phyloP scores from a whole-genome alignment of 1,140 invertebrate species.

The Drosophila nebulosa region DNA sequence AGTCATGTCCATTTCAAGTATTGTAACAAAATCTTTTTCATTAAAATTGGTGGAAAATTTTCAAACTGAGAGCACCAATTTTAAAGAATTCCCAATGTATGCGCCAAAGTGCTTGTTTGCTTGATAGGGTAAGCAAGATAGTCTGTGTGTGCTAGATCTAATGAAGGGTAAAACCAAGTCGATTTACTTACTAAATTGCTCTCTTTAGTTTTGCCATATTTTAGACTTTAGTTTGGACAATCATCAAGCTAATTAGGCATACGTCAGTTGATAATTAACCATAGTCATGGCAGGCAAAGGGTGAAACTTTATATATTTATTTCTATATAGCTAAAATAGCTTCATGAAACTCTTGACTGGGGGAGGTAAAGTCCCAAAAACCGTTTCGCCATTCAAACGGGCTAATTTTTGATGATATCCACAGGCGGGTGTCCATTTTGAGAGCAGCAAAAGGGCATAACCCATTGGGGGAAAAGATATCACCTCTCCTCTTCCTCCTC shows the following conservation, averaged over 20 bases:
- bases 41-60: no score
- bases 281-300: not conserved
- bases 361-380: conserved; percentile 2
- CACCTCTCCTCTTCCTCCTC: no score
- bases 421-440: conserved; percentile 28
- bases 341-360: conserved; percentile 22
- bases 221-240: conserved; percentile 30
- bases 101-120: no score
- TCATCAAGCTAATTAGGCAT: conserved; percentile 54
- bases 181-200: not conserved
- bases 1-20: no score
- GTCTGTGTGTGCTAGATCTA: no score
- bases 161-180: no score
- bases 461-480: no score
- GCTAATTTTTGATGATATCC: conserved; percentile 74
- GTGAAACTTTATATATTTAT: not conserved
- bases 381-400: conserved; percentile 43
- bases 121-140: no score
- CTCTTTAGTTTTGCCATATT: not conserved
- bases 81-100: no score
- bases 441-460: not conserved
- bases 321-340: conserved; percentile 25
- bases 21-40: no score
- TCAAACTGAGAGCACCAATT: no score
- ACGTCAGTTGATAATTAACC: conserved; percentile 59